phyloP scores from a whole-genome alignment of 1,140 invertebrate species.

The Venustaconcha ellipsiformis region DNA sequence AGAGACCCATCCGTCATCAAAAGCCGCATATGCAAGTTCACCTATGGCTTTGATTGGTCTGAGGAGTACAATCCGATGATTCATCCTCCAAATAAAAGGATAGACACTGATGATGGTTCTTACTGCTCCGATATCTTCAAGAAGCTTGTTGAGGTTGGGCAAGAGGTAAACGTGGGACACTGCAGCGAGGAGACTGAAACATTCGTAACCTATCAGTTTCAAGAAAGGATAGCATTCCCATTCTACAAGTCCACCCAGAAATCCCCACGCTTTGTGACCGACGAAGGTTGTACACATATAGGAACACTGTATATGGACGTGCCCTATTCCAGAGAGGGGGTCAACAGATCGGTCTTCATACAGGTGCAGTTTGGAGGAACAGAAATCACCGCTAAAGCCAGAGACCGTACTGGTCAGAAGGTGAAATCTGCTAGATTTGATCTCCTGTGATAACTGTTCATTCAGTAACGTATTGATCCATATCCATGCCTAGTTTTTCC shows the following conservation, averaged over 20 bases:
- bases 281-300: conserved; percentile 12
- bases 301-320: conserved; percentile 20
- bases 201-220: conserved; percentile 13
- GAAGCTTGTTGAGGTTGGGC: conserved; percentile 12
- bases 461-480: too few relatives aligned
- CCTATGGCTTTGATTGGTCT: conserved; percentile 27
- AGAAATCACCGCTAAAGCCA: conserved; percentile 9
- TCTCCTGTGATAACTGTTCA: conserved; percentile 4
- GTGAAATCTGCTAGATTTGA: conserved; percentile 16
- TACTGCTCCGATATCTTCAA: conserved; percentile 17
- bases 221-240: conserved; percentile 18
- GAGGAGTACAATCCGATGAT: conserved; percentile 16
- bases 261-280: conserved; percentile 6
- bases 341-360: conserved; percentile 9
- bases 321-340: background rate
- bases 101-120: conserved; percentile 12
- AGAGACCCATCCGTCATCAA: conserved; percentile 11
- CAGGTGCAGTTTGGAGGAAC: conserved; percentile 25
- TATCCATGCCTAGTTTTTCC: too few relatives aligned
- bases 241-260: conserved; percentile 16
- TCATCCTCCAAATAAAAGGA: conserved; percentile 6
- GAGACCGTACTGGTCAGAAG: conserved; percentile 11
- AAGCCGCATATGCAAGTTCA: conserved; percentile 3
- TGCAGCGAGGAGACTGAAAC: conserved; percentile 12
- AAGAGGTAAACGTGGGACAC: background rate